A percentile compares a stretch with the other conserved stretches of the same genome.
Conservation (phyloP, 1,140 invertebrate genomes). For the Magallana angulata region DNA sequence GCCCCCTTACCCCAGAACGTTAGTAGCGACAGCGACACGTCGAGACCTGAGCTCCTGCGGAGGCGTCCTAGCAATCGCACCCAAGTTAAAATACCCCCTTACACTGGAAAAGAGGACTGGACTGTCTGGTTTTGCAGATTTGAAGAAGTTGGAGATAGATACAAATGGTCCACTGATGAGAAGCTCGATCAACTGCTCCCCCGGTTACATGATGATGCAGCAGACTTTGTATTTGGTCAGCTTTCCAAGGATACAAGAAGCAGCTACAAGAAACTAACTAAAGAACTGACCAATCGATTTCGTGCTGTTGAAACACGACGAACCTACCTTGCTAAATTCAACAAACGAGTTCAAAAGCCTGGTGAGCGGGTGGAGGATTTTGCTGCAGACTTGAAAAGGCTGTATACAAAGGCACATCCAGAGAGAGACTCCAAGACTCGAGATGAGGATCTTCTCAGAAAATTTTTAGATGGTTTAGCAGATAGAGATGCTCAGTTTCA, state of each 20-base stretch:
- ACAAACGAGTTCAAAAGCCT: constrained; percentile 35
- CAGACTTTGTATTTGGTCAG: constrained; percentile 45
- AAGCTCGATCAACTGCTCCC: background rate
- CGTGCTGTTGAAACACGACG: constrained; percentile 41
- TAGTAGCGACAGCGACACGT: no score
- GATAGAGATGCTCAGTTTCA: constrained; percentile 34
- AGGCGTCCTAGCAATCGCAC: no score
- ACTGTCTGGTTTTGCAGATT: no score
- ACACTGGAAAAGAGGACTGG: no score
- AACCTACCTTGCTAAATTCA: constrained; percentile 27
- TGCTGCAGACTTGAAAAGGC: constrained; percentile 34
- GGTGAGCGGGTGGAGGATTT: constrained; percentile 37
- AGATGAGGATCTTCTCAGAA: constrained; percentile 29
- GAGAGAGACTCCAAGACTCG: constrained; percentile 17
- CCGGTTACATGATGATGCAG: background rate
- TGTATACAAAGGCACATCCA: constrained; percentile 40
- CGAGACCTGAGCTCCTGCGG: no score
- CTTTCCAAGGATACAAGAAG: background rate
- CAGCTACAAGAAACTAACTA: constrained; percentile 1
- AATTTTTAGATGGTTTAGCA: constrained; percentile 40
- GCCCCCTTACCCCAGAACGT: no score
- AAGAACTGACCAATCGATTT: constrained; percentile 35
- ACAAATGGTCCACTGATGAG: no score
- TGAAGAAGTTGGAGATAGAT: no score
- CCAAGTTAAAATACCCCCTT: no score